Conservation (phyloP, 1,140 invertebrate species). For the Penaeus indicus region DNA sequence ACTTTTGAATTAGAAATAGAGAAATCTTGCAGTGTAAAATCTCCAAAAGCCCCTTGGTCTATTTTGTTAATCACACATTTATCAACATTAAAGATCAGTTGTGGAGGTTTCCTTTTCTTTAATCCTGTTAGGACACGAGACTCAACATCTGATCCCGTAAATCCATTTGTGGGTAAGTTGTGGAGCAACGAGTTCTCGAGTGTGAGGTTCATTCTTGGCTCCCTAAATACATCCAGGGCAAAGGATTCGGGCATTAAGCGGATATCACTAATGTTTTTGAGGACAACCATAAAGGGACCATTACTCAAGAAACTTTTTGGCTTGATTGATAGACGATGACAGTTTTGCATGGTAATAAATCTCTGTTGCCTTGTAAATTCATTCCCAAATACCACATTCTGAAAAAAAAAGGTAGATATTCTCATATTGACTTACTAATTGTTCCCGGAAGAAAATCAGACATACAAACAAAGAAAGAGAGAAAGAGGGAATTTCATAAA, state of each 20-base stretch:
- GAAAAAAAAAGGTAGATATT: constrained; percentile 8
- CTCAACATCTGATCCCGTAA: background rate
- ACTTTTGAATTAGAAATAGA: too few relatives aligned
- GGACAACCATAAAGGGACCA: background rate
- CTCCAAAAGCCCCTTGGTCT: too few relatives aligned
- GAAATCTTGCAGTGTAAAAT: too few relatives aligned
- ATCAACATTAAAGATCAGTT: too few relatives aligned
- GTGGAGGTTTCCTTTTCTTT: too few relatives aligned
- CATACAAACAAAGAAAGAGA: too few relatives aligned
- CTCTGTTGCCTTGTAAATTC: background rate
- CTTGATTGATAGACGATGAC: background rate
- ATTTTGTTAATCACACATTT: too few relatives aligned
- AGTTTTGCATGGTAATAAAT: constrained; percentile 32
- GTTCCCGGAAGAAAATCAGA: too few relatives aligned
- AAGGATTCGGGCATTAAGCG: background rate
- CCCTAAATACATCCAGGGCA: background rate
- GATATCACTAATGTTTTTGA: constrained; percentile 32
- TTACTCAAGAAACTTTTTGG: constrained; percentile 16
- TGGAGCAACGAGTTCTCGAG: background rate
- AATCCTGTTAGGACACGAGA: too few relatives aligned
- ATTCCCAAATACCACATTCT: background rate
- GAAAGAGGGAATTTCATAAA: too few relatives aligned
- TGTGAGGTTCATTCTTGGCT: background rate
- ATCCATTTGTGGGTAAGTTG: background rate
- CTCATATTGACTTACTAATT: background rate